These are phyloP conservation scores for Forbesichthys papilliferus DNA, from an alignment of 2,113 vertebrate species.

Conservation along the genomic window DNA sequence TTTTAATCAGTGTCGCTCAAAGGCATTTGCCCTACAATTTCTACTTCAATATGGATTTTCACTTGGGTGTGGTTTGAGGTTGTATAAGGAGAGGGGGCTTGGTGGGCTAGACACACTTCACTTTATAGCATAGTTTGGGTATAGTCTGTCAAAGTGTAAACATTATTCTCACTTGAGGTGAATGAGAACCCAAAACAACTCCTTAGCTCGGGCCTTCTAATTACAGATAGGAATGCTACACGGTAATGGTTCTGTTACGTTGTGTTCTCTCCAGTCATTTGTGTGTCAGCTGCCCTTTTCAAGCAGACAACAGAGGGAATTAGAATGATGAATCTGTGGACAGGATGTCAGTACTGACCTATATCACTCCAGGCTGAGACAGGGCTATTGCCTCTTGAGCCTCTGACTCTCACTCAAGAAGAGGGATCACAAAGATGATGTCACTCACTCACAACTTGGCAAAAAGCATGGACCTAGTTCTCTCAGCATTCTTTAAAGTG, in stretches of 20 bases:
- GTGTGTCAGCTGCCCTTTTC: conserved; percentile 46
- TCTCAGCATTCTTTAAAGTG: too few species aligned
- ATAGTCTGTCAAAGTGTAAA: conserved; percentile 47
- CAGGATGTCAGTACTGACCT: conserved; percentile 29
- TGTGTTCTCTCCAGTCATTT: conserved; percentile 18
- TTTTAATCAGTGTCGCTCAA: conserved; percentile 70
- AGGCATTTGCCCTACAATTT: conserved; percentile 71
- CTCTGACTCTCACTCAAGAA: not conserved
- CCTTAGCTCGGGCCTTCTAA: conserved; percentile 54
- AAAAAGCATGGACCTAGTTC: too few species aligned
- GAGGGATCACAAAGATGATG: not conserved
- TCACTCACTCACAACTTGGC: not conserved
- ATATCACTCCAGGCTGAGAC: conserved; percentile 15
- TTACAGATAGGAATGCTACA: conserved; percentile 44
- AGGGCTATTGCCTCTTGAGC: conserved; percentile 5
- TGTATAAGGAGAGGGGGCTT: conserved; percentile 22
- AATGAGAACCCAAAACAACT: conserved; percentile 60
- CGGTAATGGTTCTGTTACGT: not conserved
- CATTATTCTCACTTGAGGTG: conserved; percentile 41
- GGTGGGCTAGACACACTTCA: conserved; percentile 36
- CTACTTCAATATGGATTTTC: conserved; percentile 66
- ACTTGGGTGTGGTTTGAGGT: conserved; percentile 61
- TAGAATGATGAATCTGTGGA: not conserved
- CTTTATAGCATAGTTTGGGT: conserved; percentile 36
- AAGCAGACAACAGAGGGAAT: conserved; percentile 30